Evolutionary conservation across 2,888 invertebrate genomes (phyloP), one percentile per base, ranked within the genome.

Genomic region (Chrysolina americana): DNA sequence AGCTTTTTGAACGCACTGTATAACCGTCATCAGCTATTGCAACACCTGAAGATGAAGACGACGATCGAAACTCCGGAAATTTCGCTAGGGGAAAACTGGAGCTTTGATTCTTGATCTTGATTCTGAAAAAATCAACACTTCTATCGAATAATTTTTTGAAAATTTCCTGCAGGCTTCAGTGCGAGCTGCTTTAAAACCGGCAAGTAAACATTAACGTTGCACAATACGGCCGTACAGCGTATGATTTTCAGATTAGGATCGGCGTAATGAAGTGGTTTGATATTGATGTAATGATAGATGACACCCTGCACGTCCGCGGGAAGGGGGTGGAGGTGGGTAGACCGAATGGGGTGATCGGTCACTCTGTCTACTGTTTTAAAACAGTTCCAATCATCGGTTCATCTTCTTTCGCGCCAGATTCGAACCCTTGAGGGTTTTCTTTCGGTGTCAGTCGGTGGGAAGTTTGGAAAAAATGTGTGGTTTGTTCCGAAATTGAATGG

Each of bases 301-400:
- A 84, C 85, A 86, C 84, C 84, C 83, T 78, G 73, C 28, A 71
- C 74, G 64, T 76, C 79, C 76, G 80, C 80, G 83, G 81, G 84
- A 81, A 78, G 82, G 76, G 81, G 81, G 66, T 73, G 71, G 66
- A 79, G 83, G 73, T 78, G 78, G 79, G 75, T 76, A 76, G 77
- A 81, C 80, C 81, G 79, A 81, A 83, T 70, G 70, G 81, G 85
- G 84, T 85, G 84, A 84, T 84, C 84, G 85, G 85, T 85, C 86
- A 85, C 82, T 84, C 83, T 82, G 81, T 80, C 80, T 79, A 82
- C 79, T 82, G 83, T 74, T 85, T 84, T 84, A 82, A 84, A 85
- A 84, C 85, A 83, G 84, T 85, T 82, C 81, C 81, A 82, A 81
- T 82, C 82, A 79, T 80, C 81, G 81, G 82, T 81, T 81, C 78